Conservation (phyloP, 23 tunicate species). For the Trididemnum clinides region DNA sequence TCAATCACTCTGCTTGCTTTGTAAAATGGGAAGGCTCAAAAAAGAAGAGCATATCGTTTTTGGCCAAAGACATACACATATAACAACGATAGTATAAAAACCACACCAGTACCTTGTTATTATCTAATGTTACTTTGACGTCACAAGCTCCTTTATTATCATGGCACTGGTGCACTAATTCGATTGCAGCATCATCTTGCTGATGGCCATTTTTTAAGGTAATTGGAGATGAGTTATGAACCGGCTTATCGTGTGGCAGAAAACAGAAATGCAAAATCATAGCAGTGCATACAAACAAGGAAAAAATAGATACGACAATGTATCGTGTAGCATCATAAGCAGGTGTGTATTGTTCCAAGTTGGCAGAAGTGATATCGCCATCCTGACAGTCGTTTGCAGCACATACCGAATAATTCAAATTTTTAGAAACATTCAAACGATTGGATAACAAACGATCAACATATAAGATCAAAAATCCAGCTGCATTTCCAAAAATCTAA, state of each 20-base stretch:
- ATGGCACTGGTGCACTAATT: too few relatives aligned
- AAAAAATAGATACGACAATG: neutral
- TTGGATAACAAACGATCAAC: conserved; percentile 19
- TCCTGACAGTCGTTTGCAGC: conserved; percentile 42
- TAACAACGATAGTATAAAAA: too few relatives aligned
- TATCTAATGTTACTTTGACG: too few relatives aligned
- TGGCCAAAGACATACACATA: too few relatives aligned
- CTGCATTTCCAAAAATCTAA: conserved; percentile 34
- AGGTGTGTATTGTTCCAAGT: conserved; percentile 28
- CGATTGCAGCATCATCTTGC: too few relatives aligned
- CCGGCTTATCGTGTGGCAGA: conserved; percentile 13
- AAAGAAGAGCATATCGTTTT: too few relatives aligned
- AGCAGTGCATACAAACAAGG: neutral
- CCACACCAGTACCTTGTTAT: too few relatives aligned
- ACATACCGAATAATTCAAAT: neutral
- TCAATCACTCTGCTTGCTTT: too few relatives aligned
- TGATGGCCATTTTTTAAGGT: too few relatives aligned
- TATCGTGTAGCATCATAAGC: conserved; percentile 34
- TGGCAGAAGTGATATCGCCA: neutral
- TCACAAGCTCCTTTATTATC: too few relatives aligned
- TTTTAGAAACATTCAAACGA: neutral
- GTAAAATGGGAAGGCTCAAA: too few relatives aligned
- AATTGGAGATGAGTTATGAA: too few relatives aligned
- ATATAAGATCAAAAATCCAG: conserved; percentile 14
- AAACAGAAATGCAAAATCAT: neutral